These are phyloP conservation scores for Oscheius sp. DNA, from an alignment of 2,888 invertebrate species.

Conservation along the genomic window DNA sequence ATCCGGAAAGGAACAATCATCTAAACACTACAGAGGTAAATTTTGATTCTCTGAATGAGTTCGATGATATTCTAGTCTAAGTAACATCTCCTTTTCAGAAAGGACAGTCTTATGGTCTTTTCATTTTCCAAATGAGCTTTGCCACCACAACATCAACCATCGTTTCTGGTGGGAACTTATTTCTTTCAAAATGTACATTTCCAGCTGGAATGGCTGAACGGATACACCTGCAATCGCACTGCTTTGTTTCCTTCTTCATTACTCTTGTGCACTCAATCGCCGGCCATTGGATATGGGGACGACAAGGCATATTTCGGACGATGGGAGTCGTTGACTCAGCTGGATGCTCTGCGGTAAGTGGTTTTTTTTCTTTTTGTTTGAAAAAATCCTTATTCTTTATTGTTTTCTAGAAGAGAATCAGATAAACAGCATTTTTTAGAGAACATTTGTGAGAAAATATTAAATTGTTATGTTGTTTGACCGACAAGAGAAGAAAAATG, in stretches of 20 bases:
- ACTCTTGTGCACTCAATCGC: conserved; percentile 60
- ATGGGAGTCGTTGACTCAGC: conserved; percentile 66
- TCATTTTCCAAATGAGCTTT: conserved; percentile 67
- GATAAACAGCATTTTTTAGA: no score
- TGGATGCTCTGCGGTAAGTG: conserved; percentile 58
- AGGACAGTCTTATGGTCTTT: conserved; percentile 56
- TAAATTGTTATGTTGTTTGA: no score
- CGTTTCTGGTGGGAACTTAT: conserved; percentile 61
- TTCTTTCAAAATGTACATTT: neutral
- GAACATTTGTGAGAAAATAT: no score
- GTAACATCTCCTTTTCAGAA: no score
- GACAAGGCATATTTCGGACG: conserved; percentile 58
- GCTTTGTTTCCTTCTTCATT: conserved; percentile 53
- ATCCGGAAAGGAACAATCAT: conserved; percentile 51
- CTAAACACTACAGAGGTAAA: no score
- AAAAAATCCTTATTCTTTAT: no score
- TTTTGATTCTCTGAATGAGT: no score
- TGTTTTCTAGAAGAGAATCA: no score
- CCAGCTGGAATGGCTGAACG: conserved; percentile 67
- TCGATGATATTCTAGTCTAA: no score
- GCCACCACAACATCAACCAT: conserved; percentile 66
- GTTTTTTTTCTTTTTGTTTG: neutral
- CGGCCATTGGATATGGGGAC: conserved; percentile 65
- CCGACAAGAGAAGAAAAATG: no score
- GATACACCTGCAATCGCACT: conserved; percentile 63